phyloP scores from a whole-genome alignment of 1,140 invertebrate species.

The Drosophila elegans region DNA sequence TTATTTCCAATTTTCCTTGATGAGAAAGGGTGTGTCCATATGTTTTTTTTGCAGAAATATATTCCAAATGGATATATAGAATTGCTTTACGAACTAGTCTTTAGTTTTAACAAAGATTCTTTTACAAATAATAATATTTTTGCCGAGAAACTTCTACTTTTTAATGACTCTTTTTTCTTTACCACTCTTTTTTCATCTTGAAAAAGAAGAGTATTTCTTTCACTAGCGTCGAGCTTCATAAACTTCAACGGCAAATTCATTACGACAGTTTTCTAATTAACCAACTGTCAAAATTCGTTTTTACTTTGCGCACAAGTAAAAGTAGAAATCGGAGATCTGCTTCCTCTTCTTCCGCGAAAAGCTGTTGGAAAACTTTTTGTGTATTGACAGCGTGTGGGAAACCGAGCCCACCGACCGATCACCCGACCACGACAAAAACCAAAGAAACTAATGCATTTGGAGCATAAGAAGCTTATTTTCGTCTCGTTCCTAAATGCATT shows the following conservation, averaged over 20 bases:
- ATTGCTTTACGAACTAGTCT: no score
- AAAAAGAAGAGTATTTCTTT: conserved; percentile 11
- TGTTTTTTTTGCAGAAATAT: no score
- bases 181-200: neutral
- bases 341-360: conserved; percentile 31
- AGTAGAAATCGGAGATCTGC: conserved; percentile 51
- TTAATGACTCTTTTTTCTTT: neutral
- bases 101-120: no score
- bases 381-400: conserved; percentile 60
- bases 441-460: conserved; percentile 28
- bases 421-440: neutral
- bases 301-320: conserved; percentile 47
- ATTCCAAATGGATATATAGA: no score
- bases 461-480: conserved; percentile 47
- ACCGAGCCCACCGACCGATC: conserved; percentile 1
- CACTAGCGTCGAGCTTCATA: conserved; percentile 9
- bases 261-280: conserved; percentile 68
- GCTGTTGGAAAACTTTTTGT: conserved; percentile 35
- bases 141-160: no score
- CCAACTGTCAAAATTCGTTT: conserved; percentile 56
- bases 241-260: conserved; percentile 49
- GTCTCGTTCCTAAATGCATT: conserved; percentile 12
- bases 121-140: no score
- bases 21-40: neutral
- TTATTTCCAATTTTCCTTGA: conserved; percentile 1